A percentile compares a stretch with the other conserved stretches of the same genome.
phyloP scores from a whole-genome alignment of 1,140 invertebrate genomes.

The Philaenus spumarius region DNA sequence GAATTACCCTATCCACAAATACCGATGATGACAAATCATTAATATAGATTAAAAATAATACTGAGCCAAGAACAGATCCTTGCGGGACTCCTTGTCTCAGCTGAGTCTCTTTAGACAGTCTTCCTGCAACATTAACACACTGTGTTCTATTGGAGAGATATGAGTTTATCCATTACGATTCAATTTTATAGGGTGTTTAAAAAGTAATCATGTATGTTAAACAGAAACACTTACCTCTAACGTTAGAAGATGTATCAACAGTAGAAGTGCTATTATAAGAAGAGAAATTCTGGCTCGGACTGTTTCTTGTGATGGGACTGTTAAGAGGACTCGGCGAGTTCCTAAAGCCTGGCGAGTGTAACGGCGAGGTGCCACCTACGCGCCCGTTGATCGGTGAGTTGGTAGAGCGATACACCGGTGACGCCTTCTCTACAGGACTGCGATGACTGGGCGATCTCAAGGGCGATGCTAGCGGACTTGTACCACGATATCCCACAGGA shows the following conservation, averaged over 20 bases:
- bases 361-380: conserved; percentile 9
- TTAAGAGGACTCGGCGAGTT: conserved; percentile 24
- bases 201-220: no score
- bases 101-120: no score
- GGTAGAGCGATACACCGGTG: background rate
- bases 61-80: no score
- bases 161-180: no score
- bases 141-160: no score
- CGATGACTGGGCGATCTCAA: background rate
- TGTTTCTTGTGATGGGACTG: conserved; percentile 18
- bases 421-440: background rate
- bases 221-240: no score
- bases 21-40: no score
- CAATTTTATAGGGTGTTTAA: no score
- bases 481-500: conserved; percentile 12
- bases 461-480: conserved; percentile 8
- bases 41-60: no score
- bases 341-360: conserved; percentile 19
- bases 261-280: conserved; percentile 15
- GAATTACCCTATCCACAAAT: no score
- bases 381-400: conserved; percentile 9
- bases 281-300: conserved; percentile 29
- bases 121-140: no score
- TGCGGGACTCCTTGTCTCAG: no score
- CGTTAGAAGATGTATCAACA: conserved; percentile 60